Evolutionary conservation across 2,113 vertebrate genomes (phyloP), one percentile per base, ranked within the genome.

Genomic region (Sarotherodon lohbergeri): DNA sequence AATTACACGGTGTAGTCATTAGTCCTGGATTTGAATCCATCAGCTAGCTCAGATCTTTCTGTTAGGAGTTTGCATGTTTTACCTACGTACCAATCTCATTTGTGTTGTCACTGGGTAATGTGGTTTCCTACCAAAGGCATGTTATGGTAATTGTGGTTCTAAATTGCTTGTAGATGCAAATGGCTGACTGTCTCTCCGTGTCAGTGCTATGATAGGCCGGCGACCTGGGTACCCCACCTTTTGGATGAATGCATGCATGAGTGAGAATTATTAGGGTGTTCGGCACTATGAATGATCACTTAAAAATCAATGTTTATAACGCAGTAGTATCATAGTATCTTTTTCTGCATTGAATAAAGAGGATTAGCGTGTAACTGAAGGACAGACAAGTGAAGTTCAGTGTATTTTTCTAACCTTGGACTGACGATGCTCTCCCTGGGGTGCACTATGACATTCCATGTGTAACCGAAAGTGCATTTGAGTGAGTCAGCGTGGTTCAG

Each of bases 401-500:
- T 71, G 73, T 86, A 63, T 93, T 91, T 55, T 88, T 89, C 78
- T 85, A 89, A 90, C 91, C 90, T 93, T 92, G 91, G 82, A 89
- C 84, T 89, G 84, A 82, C 78, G 34, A 79, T 81, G 41, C 86
- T 81, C 59, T 84, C 86, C 90, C 87, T 41, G 43, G 61, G 86
- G 91, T 88, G 71, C 9, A 14, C 56, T 43, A 39, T 88, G 90
- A 91, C 92, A 93, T 94, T 90, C 73, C 59, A 80, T 89, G 91
- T 92, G 92, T 63, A 84, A 81, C 80, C 76, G 82, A 91, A 88
- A 93, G 85, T 85, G 88, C 86, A 85, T 91, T 56, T 68, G 88
- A 86, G 87, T 95, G 94, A 95, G 91, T 96, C 94, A 93, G 92
- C 29, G 11, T 16, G 50, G 59, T 55, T 84, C 36, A 5, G 90